Percentiles rank a stretch among this genome's conserved stretches.
phyloP scores from a whole-genome alignment of 2,888 invertebrate species.

The Axea sp. region DNA sequence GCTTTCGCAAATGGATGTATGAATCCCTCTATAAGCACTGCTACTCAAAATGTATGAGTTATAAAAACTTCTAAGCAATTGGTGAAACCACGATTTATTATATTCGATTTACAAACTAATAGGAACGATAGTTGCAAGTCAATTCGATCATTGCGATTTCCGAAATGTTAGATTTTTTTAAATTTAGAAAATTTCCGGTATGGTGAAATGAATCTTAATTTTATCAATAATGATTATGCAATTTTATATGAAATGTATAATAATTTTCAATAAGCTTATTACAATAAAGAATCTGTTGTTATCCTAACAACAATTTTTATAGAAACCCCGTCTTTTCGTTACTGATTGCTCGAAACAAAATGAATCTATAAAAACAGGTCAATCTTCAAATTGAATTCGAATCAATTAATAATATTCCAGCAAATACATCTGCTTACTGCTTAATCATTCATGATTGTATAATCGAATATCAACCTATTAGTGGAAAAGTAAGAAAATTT shows the following conservation, averaged over 20 bases:
- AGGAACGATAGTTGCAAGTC: constrained; percentile 67
- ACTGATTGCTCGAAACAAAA: constrained; percentile 31
- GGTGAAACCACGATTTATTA: constrained; percentile 68
- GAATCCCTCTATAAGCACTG: constrained; percentile 15
- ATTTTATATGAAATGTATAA: no score
- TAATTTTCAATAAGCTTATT: constrained; percentile 22
- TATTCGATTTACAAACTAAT: constrained; percentile 72
- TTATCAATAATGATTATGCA: constrained; percentile 30
- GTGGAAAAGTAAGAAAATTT: neutral
- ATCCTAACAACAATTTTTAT: no score
- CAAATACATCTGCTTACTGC: neutral
- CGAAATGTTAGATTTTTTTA: constrained; percentile 4
- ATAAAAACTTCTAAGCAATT: constrained; percentile 69
- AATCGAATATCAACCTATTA: constrained; percentile 5
- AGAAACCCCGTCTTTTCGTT: neutral
- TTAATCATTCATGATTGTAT: constrained; percentile 6
- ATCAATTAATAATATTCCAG: constrained; percentile 1
- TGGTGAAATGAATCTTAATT: constrained; percentile 30
- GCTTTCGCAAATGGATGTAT: constrained; percentile 4
- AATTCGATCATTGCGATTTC: constrained; percentile 5
- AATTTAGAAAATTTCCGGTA: constrained; percentile 58
- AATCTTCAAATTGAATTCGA: constrained; percentile 28
- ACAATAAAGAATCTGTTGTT: neutral
- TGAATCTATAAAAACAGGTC: no score
- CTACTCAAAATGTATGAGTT: no score